Evolutionary conservation across 2,888 invertebrate genomes (phyloP).

Genomic region (Oscheius sp.): DNA sequence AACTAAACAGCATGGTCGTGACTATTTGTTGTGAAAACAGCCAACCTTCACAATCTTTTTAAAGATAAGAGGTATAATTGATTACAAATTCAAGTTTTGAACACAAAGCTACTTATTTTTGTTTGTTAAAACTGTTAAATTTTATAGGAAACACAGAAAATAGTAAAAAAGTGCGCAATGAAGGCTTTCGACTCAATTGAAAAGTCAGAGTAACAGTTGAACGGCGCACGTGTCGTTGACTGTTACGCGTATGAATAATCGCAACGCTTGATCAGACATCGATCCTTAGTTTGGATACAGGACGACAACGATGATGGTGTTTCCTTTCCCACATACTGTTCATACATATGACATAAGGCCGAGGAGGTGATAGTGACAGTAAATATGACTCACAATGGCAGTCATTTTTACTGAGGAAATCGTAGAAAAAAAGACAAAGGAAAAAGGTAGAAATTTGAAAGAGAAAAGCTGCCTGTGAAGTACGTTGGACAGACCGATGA

Average conservation of each 20-base stretch:
- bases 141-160: too few species aligned
- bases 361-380: background rate
- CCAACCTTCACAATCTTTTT: too few species aligned
- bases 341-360: background rate
- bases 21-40: too few species aligned
- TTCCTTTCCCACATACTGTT: background rate
- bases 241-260: slow-evolving; percentile 32
- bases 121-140: too few species aligned
- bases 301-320: background rate
- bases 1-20: too few species aligned
- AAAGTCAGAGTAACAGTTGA: background rate
- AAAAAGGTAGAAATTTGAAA: background rate
- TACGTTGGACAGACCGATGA: slow-evolving; percentile 30
- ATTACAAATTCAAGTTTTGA: too few species aligned
- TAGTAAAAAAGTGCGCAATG: too few species aligned
- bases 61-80: too few species aligned
- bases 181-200: background rate
- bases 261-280: slow-evolving; percentile 29
- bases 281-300: slow-evolving; percentile 13
- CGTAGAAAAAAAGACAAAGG: background rate
- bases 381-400: background rate
- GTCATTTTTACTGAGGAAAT: background rate
- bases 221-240: background rate
- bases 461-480: slow-evolving; percentile 11
- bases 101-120: too few species aligned